phyloP scores from a whole-genome alignment of 2,888 invertebrate genomes.

The Neelides folsomi region DNA sequence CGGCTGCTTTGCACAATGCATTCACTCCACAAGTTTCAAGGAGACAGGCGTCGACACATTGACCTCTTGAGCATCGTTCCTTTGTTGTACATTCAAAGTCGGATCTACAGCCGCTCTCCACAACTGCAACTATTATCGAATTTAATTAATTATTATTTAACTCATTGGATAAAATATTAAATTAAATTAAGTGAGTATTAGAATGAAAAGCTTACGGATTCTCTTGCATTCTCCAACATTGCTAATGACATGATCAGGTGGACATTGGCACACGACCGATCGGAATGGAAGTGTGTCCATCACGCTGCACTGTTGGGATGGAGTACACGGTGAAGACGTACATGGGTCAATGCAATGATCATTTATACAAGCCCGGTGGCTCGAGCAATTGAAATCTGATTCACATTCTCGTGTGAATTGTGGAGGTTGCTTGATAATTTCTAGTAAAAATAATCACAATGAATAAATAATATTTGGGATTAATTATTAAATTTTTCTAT shows the following conservation, averaged over 20 bases:
- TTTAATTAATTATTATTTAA: slow-evolving; percentile 1
- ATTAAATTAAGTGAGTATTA: not conserved
- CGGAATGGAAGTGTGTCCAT: slow-evolving; percentile 64
- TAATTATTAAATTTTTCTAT: too few relatives aligned
- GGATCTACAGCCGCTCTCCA: slow-evolving; percentile 36
- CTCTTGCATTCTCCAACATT: slow-evolving; percentile 56
- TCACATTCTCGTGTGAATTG: slow-evolving; percentile 48
- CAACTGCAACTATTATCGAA: slow-evolving; percentile 39
- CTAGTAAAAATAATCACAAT: not conserved
- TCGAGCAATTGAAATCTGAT: slow-evolving; percentile 61
- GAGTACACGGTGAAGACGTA: slow-evolving; percentile 50
- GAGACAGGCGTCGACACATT: slow-evolving; percentile 64
- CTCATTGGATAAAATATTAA: not conserved
- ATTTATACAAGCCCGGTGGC: slow-evolving; percentile 63
- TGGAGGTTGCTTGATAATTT: slow-evolving; percentile 6
- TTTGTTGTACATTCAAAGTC: slow-evolving; percentile 62
- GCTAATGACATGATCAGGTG: slow-evolving; percentile 62
- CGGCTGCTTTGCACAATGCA: slow-evolving; percentile 60
- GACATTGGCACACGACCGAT: slow-evolving; percentile 75
- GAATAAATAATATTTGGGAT: too few relatives aligned
- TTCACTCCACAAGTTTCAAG: slow-evolving; percentile 67
- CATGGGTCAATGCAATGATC: slow-evolving; percentile 66
- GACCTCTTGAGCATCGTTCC: slow-evolving; percentile 61
- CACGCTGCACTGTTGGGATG: slow-evolving; percentile 64
- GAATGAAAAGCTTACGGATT: slow-evolving; percentile 37